Percentiles rank a stretch among this genome's conserved stretches.
Evolutionary conservation across 2,888 invertebrate species (phyloP).

Genomic region (Mycogona germanica): DNA sequence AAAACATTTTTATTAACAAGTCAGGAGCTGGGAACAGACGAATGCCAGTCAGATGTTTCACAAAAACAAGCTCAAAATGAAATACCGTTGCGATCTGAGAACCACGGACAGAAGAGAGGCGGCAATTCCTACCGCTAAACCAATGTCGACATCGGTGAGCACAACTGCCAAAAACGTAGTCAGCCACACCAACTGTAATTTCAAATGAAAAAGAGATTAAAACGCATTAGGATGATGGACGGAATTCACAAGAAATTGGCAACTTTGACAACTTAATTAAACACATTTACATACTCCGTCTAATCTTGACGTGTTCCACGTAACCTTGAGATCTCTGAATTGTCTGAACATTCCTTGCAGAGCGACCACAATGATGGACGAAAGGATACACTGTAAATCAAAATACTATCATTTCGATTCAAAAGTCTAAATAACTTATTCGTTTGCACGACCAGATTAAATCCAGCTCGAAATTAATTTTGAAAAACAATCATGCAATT

Average conservation of each 20-base stretch:
- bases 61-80: not conserved
- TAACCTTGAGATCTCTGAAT: conserved; percentile 50
- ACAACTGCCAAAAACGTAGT: conserved; percentile 61
- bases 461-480: not conserved
- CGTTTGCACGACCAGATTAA: not conserved
- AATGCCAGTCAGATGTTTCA: too few species aligned
- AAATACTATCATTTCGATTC: not conserved
- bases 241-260: not conserved
- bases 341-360: conserved; percentile 65
- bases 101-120: conserved; percentile 63
- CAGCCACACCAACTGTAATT: conserved; percentile 52
- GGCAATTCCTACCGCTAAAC: conserved; percentile 59
- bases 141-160: conserved; percentile 66
- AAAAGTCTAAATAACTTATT: not conserved
- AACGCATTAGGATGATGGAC: not conserved
- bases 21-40: too few species aligned
- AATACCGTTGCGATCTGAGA: conserved; percentile 36
- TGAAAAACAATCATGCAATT: not conserved
- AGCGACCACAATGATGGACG: conserved; percentile 68
- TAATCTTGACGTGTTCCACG: conserved; percentile 61
- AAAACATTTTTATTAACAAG: not conserved
- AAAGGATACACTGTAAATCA: conserved; percentile 51
- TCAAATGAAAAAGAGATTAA: not conserved
- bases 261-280: not conserved
- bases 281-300: conserved; percentile 47